Base-by-base conservation (phyloP, 2,888 invertebrate genomes). In the Aporophyla nigra region DNA sequence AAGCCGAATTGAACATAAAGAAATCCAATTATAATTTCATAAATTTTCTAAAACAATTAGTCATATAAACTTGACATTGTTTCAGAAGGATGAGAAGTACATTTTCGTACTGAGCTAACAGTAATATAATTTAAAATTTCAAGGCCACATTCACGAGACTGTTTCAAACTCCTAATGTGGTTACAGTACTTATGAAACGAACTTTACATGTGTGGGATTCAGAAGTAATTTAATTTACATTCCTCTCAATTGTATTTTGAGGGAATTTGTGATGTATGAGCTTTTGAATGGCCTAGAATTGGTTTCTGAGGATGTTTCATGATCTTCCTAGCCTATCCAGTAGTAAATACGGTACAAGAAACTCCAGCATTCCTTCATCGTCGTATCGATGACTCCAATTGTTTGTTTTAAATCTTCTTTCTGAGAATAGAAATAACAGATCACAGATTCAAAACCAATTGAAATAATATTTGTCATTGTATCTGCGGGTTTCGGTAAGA, bases 21-120 rank as follows among this genome's bases (percentile, higher is more conserved):
- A 80, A 63, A 80, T 12, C 65, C 40, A 81, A 68, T 79, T 75
- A 68, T 46, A 69, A 82, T 79, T 54, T 61, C 40, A 54, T 49
- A 27, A 9, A 66, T 80, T 80, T 67, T 76, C 77, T 56, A 12
- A 66, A 82, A 82, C 71, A 82, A 81, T 80, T 82, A 80, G 51
- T 80, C 59, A 80, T 61, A 54, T 58, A 5, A 46, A 81, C 46
- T 81, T 81, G 67, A 67, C 67, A 56, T 68, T 1, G 24, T 81
- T 49, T 56, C 33, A 16, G 49, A 24, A 51, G 61, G 67, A 81
- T 61, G 24, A 62, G 81, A 49, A 14, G 56, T 43, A 63, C 49
- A 73, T 59, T 65, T 59, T 72, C 51, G 59, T 27, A 14, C 68
- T 16, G 49, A 43, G 51, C 54, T 19, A 40, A 12, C 24, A n/a